Evolutionary conservation across 2,797 vertebrate species (phyloP).

Genomic region (Taeniopygia guttata): DNA sequence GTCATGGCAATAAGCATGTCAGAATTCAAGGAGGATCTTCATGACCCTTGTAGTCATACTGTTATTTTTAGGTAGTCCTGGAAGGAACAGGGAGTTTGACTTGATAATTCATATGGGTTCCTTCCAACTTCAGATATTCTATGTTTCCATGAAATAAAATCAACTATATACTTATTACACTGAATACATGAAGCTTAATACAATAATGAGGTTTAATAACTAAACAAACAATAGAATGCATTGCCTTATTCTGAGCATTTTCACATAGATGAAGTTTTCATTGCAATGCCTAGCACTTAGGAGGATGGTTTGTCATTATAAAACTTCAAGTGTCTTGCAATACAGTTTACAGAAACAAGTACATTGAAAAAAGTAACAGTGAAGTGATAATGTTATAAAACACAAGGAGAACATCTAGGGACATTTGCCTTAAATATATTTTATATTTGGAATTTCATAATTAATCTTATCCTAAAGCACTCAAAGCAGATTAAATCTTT

Average conservation of each 20-base stretch:
- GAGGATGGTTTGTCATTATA: not conserved
- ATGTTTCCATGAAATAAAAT: not conserved
- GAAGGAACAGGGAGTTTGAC: not conserved
- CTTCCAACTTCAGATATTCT: not conserved
- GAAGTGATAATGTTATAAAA: not conserved
- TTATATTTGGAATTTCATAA: not conserved
- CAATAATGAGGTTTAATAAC: not conserved
- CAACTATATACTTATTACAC: not conserved
- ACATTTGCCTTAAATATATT: not conserved
- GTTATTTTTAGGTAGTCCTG: not conserved
- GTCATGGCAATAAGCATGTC: rapidly evolving
- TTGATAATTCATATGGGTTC: not conserved
- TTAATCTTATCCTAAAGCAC: not conserved
- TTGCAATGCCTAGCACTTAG: not conserved
- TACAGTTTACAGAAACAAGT: not conserved
- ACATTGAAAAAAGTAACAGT: not conserved
- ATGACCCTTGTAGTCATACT: rapidly evolving
- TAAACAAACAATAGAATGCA: not conserved
- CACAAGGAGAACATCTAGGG: not conserved
- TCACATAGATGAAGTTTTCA: not conserved
- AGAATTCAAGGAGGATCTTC: not conserved
- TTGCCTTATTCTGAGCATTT: not conserved
- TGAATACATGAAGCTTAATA: not conserved
- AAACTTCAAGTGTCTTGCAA: not conserved
- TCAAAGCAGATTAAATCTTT: not conserved